phyloP scores from a whole-genome alignment of 1,140 invertebrate genomes.

The Chironomus tepperi region DNA sequence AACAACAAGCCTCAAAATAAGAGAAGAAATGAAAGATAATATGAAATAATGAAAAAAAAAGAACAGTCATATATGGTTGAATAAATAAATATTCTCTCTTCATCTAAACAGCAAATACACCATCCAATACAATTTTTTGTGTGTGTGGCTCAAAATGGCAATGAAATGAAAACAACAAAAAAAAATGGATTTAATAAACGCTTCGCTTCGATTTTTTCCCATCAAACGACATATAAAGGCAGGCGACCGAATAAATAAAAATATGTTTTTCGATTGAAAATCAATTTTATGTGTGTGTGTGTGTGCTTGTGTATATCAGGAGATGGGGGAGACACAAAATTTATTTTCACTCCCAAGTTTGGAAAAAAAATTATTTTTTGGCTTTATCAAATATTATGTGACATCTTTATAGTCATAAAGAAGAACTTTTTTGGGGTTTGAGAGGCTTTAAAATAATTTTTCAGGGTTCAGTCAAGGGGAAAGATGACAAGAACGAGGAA shows the following conservation, averaged over 20 bases:
- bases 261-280: slow-evolving; percentile 9
- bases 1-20: neutral
- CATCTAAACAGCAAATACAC: slow-evolving; percentile 6
- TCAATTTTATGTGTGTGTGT: neutral
- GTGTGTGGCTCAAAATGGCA: neutral
- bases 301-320: neutral
- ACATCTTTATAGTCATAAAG: slow-evolving; percentile 2
- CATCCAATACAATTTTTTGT: neutral
- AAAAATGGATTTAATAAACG: slow-evolving; percentile 4
- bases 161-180: slow-evolving; percentile 5
- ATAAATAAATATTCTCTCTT: neutral
- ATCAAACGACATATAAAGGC: neutral
- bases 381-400: neutral
- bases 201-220: neutral
- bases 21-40: neutral
- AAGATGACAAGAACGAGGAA: no score
- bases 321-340: no score
- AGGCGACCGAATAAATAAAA: neutral
- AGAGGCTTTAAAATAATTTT: no score
- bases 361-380: no score
- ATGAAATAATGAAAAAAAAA: neutral
- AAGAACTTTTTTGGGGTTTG: neutral
- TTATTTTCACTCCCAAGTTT: neutral
- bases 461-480: no score
- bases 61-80: no score